phyloP scores from a whole-genome alignment of 2,113 vertebrate genomes.

The Bolborhynchus lineola region DNA sequence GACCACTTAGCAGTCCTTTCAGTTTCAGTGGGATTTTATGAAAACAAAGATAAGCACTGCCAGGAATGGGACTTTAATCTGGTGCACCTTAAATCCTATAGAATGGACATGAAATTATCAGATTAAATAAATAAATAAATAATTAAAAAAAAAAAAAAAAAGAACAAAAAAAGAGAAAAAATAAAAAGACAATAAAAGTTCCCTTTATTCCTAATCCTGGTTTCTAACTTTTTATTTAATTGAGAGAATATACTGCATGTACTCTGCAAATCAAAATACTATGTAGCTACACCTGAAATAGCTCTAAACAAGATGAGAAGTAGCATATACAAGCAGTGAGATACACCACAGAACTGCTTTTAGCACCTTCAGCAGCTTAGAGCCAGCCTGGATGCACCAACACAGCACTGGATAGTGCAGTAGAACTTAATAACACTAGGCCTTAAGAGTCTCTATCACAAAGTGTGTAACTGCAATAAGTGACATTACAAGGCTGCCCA shows the following conservation, averaged over 20 bases:
- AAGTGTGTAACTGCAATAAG: neutral
- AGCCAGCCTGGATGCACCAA: neutral
- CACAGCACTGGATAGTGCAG: neutral
- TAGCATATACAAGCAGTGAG: neutral
- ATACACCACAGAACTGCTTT: neutral
- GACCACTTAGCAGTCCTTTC: conserved; percentile 48
- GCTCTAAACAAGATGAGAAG: neutral
- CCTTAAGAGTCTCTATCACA: no score
- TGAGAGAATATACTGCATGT: neutral
- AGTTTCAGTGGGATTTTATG: conserved; percentile 52
- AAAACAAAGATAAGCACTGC: conserved; percentile 53
- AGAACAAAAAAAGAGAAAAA: neutral
- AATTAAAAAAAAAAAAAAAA: neutral
- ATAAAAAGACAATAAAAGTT: neutral
- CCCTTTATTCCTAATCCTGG: neutral
- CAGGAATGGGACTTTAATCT: conserved; percentile 38
- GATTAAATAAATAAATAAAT: neutral
- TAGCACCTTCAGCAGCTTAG: neutral
- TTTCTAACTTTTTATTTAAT: neutral
- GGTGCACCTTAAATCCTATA: conserved; percentile 44
- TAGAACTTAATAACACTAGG: neutral
- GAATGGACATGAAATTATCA: conserved; percentile 48
- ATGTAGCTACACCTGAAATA: neutral
- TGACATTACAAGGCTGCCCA: neutral
- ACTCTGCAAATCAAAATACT: neutral